phyloP scores from a whole-genome alignment of 2,888 invertebrate genomes.

The Ligdia adustata region DNA sequence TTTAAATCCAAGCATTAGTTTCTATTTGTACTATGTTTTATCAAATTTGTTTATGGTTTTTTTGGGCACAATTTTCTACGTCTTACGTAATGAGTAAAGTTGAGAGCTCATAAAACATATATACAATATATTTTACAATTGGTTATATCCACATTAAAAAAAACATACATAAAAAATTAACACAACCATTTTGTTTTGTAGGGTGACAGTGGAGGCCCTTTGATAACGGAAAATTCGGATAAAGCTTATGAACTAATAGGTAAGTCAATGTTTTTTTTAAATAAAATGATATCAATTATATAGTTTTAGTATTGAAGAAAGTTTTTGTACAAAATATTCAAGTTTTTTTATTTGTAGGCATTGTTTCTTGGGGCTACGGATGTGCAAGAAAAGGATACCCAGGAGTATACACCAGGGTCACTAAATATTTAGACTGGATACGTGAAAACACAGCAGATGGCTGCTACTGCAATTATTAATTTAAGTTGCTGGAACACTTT shows the following conservation, averaged over 20 bases:
- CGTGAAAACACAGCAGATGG: slow-evolving; percentile 90
- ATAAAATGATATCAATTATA: no score
- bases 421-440: slow-evolving; percentile 93
- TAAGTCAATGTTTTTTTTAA: slow-evolving; percentile 45
- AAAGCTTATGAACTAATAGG: slow-evolving; percentile 92
- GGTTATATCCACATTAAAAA: no score
- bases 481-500: slow-evolving; percentile 48
- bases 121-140: no score
- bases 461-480: slow-evolving; percentile 88
- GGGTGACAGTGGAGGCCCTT: slow-evolving; percentile 92
- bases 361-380: slow-evolving; percentile 95
- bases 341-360: slow-evolving; percentile 72
- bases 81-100: no score
- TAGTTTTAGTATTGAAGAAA: no score
- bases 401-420: slow-evolving; percentile 93
- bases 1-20: no score
- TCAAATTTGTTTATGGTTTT: no score
- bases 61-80: no score
- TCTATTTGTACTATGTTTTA: no score
- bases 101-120: no score
- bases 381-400: slow-evolving; percentile 93
- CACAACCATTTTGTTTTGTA: slow-evolving; percentile 55
- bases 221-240: slow-evolving; percentile 86
- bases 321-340: no score
- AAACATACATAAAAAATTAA: no score